These are phyloP conservation scores for Ctenodactylus gundi DNA, from an alignment of 2,113 vertebrate genomes.

Conservation along the genomic window DNA sequence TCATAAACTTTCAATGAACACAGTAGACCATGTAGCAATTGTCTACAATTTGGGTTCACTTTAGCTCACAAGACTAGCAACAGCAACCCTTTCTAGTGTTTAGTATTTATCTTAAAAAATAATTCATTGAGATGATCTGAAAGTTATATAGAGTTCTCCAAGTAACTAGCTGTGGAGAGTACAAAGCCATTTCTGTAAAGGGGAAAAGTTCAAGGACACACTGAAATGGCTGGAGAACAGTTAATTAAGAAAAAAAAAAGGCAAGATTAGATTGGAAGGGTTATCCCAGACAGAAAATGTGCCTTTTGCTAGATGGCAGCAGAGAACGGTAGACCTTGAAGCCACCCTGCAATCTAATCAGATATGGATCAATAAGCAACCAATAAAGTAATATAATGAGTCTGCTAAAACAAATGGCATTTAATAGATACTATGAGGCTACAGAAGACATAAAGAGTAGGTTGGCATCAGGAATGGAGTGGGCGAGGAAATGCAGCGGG, in stretches of 20 bases:
- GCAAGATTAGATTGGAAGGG: background rate
- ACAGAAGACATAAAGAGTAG: too few relatives aligned
- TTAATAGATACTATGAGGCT: background rate
- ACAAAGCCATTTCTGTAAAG: background rate
- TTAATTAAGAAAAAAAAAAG: background rate
- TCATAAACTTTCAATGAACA: background rate
- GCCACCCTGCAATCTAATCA: background rate
- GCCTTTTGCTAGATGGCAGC: too few relatives aligned
- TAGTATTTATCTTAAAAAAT: background rate
- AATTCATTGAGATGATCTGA: background rate
- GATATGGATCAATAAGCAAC: background rate
- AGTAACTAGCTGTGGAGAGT: background rate
- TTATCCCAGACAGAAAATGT: too few relatives aligned
- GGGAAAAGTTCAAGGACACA: background rate
- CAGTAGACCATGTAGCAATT: background rate
- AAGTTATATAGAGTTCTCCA: background rate
- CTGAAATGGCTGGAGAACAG: background rate
- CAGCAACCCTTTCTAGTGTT: background rate
- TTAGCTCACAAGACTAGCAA: background rate
- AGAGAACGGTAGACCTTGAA: background rate
- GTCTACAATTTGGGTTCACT: background rate
- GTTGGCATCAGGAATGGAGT: background rate
- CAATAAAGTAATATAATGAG: background rate
- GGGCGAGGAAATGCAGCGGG: accelerated
- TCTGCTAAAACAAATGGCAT: background rate